phyloP scores from a whole-genome alignment of 2,888 invertebrate genomes.

The Agrotis ipsilon region DNA sequence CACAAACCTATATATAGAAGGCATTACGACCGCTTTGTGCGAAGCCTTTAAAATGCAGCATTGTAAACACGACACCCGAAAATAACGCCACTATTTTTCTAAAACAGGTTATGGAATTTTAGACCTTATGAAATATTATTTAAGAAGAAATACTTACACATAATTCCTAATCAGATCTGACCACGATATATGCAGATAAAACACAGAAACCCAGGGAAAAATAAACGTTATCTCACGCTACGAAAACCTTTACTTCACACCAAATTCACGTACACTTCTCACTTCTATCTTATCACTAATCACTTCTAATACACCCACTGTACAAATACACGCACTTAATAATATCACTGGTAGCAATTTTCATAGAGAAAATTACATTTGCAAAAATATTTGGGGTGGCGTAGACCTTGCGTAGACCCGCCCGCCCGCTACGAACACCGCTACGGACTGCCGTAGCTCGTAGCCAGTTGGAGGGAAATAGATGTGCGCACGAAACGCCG shows the following conservation, averaged over 20 bases:
- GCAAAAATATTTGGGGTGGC: conserved; percentile 65
- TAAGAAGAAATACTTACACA: conserved; percentile 61
- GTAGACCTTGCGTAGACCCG: conserved; percentile 70
- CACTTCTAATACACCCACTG: conserved; percentile 37
- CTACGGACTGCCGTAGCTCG: conserved; percentile 83
- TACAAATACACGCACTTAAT: conserved; percentile 18
- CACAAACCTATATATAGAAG: conserved; percentile 1
- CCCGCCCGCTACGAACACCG: conserved; percentile 70
- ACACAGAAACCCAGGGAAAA: conserved; percentile 62
- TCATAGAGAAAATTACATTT: conserved; percentile 74
- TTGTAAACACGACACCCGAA: conserved; percentile 43
- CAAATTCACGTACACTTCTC: conserved; percentile 56
- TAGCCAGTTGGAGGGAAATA: conserved; percentile 69
- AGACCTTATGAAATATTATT: neutral
- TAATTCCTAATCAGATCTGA: conserved; percentile 55
- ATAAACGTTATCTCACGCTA: conserved; percentile 66
- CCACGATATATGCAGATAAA: conserved; percentile 61
- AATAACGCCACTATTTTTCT: conserved; percentile 36
- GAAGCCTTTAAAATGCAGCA: conserved; percentile 33
- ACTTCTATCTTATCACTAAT: conserved; percentile 27
- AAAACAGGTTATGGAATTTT: neutral
- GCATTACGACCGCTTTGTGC: conserved; percentile 9
- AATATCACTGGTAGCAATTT: conserved; percentile 66
- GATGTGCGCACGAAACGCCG: conserved; percentile 75
- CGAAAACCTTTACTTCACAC: conserved; percentile 37